Evolutionary conservation across 2,797 vertebrate genomes (phyloP).

Genomic region (Lithobates sylvaticus): DNA sequence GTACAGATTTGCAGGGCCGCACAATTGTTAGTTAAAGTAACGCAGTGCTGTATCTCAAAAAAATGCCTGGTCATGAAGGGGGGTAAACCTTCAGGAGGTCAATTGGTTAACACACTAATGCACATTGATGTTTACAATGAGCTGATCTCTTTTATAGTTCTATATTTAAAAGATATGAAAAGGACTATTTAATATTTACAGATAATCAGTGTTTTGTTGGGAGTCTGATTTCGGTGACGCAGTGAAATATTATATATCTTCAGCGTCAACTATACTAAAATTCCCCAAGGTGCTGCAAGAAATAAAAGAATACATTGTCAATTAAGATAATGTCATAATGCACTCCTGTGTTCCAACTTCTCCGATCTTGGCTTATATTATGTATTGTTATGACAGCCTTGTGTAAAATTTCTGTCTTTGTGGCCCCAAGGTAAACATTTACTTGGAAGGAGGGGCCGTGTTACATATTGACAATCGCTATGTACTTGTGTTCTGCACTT

Average conservation of each 20-base stretch:
- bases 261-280: conserved; percentile 9
- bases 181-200: too few relatives aligned
- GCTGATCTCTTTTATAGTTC: too few relatives aligned
- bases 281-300: not conserved
- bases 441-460: not conserved
- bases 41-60: too few relatives aligned
- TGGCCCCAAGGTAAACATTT: conserved; percentile 20
- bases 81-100: too few relatives aligned
- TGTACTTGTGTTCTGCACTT: not conserved
- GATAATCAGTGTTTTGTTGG: not conserved
- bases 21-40: too few relatives aligned
- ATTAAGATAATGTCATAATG: conserved; percentile 10
- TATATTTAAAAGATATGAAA: too few relatives aligned
- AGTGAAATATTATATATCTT: conserved; percentile 4
- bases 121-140: too few relatives aligned
- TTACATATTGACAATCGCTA: not conserved
- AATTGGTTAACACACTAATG: too few relatives aligned
- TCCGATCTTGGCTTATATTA: not conserved
- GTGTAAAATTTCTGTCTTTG: not conserved
- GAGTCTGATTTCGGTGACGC: not conserved
- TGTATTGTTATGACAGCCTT: conserved; percentile 8
- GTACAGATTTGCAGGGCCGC: too few relatives aligned
- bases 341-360: not conserved
- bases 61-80: too few relatives aligned
- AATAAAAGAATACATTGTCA: not conserved